phyloP scores from a whole-genome alignment of 2,113 vertebrate species.

The Orthonyx spaldingii region DNA sequence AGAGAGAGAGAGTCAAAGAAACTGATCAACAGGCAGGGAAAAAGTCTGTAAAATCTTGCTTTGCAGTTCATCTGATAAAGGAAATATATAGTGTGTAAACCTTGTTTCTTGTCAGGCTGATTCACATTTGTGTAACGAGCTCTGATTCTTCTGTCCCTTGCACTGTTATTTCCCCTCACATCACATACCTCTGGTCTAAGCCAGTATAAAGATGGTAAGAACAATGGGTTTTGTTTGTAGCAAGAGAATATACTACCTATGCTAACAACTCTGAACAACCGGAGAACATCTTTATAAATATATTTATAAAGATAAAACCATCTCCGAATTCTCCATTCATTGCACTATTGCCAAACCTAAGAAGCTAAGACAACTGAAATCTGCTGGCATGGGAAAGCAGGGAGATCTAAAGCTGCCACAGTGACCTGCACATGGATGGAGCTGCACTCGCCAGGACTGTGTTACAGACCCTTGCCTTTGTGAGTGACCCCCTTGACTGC shows the following conservation, averaged over 20 bases:
- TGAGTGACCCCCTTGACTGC: background rate
- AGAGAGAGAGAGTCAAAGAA: background rate
- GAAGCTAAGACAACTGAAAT: slow-evolving; percentile 40
- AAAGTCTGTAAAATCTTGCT: slow-evolving; percentile 3
- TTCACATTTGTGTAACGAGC: background rate
- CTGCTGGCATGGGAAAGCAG: background rate
- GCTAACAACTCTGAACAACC: background rate
- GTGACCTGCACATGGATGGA: background rate
- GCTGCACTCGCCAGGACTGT: background rate
- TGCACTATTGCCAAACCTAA: slow-evolving; percentile 26
- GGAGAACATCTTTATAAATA: background rate
- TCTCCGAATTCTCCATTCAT: background rate
- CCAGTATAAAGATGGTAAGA: background rate
- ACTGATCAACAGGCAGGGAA: background rate
- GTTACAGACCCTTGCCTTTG: background rate
- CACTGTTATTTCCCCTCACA: background rate
- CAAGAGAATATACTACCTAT: background rate
- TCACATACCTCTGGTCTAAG: background rate
- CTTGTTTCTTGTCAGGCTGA: background rate
- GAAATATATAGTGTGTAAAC: background rate
- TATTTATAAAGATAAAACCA: background rate
- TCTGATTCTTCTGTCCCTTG: background rate
- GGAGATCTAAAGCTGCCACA: background rate
- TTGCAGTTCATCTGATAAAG: slow-evolving; percentile 6
- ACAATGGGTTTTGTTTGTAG: background rate